Base-by-base conservation (phyloP, 2,113 vertebrate genomes). In the Rhipidura dahli region DNA sequence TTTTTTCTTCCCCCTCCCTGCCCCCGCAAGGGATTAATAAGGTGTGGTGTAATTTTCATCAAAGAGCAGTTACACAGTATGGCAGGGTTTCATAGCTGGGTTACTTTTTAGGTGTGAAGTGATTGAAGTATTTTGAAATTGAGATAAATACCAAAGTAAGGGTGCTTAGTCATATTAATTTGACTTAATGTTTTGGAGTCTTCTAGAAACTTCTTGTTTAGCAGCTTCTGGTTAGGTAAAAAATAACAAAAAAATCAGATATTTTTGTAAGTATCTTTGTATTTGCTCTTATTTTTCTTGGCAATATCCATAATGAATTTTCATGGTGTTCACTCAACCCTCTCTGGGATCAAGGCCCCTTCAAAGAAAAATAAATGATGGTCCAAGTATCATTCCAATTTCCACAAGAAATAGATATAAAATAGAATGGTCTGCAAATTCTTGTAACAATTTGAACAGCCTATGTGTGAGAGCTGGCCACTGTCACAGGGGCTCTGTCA, bases 121-220 rank as follows among this genome's bases (percentile, higher is more conserved):
- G 87, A 94, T 72, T 94, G 87, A 97, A 94, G 79, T 88, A 68
- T 94, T 95, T 95, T 96, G 79, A 88, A 85, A 80, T 76, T 28
- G 70, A 92, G 80, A 84, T 86, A 72, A 86, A 86, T 90, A 83
- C 50, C 64, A 40, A 86, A 94, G 84, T 87, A 95, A 61, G 56
- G 83, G 79, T 83, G 82, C 73, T 93, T 94, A 95, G 94, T 93
- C 87, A 91, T 61, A 61, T 82, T 50, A 69, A 72, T 45, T 82
- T 61, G 53, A 85, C 49, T 84, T 78, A 56, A 84, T 60, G 18
- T 78, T 91, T 91, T 83, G 57, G 45, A 90, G 70, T 61, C 26
- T 94, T 96, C 89, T 76, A 50, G 81, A 91, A 87, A 87, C 13
- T 82, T 95, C 44, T 87, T 84, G 44, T 75, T 92, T 83, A 87